phyloP scores from a whole-genome alignment of 2,888 invertebrate genomes.

The Blastobasis lacticolella region DNA sequence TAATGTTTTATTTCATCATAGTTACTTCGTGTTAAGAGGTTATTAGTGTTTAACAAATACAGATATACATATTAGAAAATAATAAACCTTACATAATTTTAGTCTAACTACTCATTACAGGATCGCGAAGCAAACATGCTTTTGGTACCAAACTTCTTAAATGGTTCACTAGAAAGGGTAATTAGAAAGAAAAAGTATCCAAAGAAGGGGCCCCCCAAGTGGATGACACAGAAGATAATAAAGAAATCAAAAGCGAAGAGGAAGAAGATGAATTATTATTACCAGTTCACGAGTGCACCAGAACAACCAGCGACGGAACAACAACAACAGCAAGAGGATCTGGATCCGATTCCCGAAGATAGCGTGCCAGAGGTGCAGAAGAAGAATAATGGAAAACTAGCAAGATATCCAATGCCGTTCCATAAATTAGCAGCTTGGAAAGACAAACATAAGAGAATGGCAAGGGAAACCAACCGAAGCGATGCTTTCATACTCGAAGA shows the following conservation, averaged over 20 bases:
- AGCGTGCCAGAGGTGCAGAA: conserved; percentile 33
- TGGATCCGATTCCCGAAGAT: conserved; percentile 20
- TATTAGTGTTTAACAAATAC: no score
- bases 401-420: conserved; percentile 47
- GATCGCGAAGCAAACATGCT: conserved; percentile 51
- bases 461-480: conserved; percentile 28
- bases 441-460: conserved; percentile 27
- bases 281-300: conserved; percentile 24
- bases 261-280: conserved; percentile 32
- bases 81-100: no score
- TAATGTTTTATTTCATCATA: no score
- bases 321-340: conserved; percentile 24
- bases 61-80: no score
- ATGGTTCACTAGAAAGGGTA: conserved; percentile 15
- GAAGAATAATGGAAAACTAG: conserved; percentile 31
- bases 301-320: conserved; percentile 17
- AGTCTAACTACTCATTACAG: no score
- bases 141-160: conserved; percentile 31
- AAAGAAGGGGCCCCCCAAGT: conserved; percentile 43
- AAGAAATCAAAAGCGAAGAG: conserved; percentile 41
- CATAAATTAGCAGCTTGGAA: conserved; percentile 34
- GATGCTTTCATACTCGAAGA: conserved; percentile 44
- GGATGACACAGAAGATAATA: conserved; percentile 61
- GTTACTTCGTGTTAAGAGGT: no score
- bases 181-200: conserved; percentile 27